A percentile compares a stretch with the other conserved stretches of the same genome.
phyloP scores from a whole-genome alignment of 2,888 invertebrate genomes.

The Cheilosia variabilis region DNA sequence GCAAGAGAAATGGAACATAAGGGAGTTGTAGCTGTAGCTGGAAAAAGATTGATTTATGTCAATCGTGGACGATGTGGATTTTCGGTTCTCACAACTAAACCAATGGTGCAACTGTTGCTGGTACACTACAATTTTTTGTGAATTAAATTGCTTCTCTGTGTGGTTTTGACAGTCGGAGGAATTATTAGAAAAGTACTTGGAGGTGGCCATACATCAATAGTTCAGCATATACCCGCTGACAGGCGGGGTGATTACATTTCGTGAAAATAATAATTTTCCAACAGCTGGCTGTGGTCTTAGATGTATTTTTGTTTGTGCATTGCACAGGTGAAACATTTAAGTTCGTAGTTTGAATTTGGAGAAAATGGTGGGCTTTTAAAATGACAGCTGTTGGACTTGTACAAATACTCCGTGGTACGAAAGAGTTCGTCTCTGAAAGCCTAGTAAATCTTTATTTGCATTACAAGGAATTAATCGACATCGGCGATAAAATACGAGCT shows the following conservation, averaged over 20 bases:
- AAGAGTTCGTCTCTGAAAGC: no score
- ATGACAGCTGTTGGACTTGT: no score
- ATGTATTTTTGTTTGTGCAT: no score
- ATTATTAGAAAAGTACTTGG: constrained; percentile 34
- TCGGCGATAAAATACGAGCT: no score
- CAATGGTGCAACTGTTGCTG: constrained; percentile 61
- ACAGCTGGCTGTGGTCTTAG: background rate
- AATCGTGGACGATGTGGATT: constrained; percentile 36
- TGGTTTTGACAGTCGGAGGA: constrained; percentile 45
- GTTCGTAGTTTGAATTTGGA: no score
- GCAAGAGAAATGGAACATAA: constrained; percentile 10
- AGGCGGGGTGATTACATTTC: constrained; percentile 27
- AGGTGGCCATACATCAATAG: constrained; percentile 19
- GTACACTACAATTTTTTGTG: constrained; percentile 19
- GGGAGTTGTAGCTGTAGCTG: background rate
- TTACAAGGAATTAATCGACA: no score
- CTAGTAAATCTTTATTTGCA: no score
- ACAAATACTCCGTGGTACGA: no score
- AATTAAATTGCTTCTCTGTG: constrained; percentile 41
- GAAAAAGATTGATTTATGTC: constrained; percentile 57
- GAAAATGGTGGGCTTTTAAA: no score
- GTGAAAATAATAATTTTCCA: constrained; percentile 18
- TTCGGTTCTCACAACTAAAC: background rate
- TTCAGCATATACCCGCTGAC: background rate
- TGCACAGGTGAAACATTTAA: no score